phyloP scores from a whole-genome alignment of 35 echinoderm and acorn worm genomes.

The Strongylocentrotus purpuratus region DNA sequence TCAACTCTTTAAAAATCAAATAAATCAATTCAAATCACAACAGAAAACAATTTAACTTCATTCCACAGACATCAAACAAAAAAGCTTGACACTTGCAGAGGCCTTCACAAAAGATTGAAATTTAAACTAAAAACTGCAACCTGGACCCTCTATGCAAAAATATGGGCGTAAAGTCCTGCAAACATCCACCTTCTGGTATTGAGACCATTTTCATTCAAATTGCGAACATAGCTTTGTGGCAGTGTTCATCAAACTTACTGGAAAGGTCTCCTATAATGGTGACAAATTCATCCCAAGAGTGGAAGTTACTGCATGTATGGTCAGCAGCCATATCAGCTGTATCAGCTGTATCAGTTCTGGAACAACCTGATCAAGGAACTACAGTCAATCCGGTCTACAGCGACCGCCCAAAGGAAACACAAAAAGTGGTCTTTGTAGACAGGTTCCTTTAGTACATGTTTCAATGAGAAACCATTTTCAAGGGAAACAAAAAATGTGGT shows the following conservation, averaged over 20 bases:
- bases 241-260: neutral
- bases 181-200: too few relatives aligned
- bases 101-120: too few relatives aligned
- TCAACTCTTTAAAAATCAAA: neutral
- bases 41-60: neutral
- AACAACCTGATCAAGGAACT: neutral
- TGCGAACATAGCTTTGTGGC: neutral
- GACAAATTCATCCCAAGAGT: conserved; percentile 23
- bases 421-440: too few relatives aligned
- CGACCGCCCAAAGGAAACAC: too few relatives aligned
- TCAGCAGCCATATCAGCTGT: neutral
- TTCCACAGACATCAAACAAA: neutral
- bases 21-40: neutral
- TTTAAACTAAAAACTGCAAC: too few relatives aligned
- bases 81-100: neutral
- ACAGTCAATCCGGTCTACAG: too few relatives aligned
- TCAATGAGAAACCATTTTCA: too few relatives aligned
- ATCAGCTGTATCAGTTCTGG: neutral
- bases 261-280: neutral
- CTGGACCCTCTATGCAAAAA: too few relatives aligned
- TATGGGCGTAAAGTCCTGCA: too few relatives aligned
- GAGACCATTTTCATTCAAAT: neutral
- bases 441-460: too few relatives aligned
- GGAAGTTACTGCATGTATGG: neutral
- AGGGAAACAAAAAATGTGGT: too few relatives aligned